These are phyloP conservation scores for Pollenia labialis DNA, from an alignment of 2,888 invertebrate species.

Conservation along the genomic window DNA sequence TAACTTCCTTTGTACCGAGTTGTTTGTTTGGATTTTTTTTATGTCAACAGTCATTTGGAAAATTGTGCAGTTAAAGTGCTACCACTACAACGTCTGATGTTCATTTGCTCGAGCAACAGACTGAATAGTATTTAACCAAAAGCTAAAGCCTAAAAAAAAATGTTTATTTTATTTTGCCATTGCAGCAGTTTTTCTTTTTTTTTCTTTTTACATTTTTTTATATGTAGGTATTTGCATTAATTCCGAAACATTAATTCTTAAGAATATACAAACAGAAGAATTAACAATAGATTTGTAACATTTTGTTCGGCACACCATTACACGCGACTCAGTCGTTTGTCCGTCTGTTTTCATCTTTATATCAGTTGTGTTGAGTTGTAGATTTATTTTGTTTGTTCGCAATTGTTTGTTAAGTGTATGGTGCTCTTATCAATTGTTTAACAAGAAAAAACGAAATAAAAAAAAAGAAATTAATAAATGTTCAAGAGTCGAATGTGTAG, in stretches of 20 bases:
- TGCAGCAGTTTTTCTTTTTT: conserved; percentile 10
- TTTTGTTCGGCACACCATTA: conserved; percentile 8
- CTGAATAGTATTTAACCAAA: conserved; percentile 12
- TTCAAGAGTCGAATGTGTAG: conserved; percentile 7
- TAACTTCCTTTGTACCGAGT: conserved; percentile 52
- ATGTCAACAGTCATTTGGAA: conserved; percentile 55
- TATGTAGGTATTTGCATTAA: conserved; percentile 48
- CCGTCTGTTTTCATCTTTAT: conserved; percentile 9
- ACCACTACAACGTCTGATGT: conserved; percentile 36
- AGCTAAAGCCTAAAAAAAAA: conserved; percentile 9
- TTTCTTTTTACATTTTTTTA: neutral
- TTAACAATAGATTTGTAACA: conserved; percentile 35
- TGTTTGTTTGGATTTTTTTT: conserved; percentile 13
- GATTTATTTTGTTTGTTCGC: conserved; percentile 41
- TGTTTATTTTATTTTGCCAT: conserved; percentile 22
- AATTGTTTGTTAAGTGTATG: conserved; percentile 48
- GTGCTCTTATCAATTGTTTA: conserved; percentile 63
- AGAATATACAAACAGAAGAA: conserved; percentile 29
- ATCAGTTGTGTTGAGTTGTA: neutral
- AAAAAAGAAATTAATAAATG: conserved; percentile 29
- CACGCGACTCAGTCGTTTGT: conserved; percentile 2
- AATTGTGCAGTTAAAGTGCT: conserved; percentile 43
- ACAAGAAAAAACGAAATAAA: neutral
- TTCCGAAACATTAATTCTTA: conserved; percentile 62
- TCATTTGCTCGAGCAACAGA: conserved; percentile 38